Conservation (phyloP, 2,888 invertebrate genomes). For the Cistogaster globosa region DNA sequence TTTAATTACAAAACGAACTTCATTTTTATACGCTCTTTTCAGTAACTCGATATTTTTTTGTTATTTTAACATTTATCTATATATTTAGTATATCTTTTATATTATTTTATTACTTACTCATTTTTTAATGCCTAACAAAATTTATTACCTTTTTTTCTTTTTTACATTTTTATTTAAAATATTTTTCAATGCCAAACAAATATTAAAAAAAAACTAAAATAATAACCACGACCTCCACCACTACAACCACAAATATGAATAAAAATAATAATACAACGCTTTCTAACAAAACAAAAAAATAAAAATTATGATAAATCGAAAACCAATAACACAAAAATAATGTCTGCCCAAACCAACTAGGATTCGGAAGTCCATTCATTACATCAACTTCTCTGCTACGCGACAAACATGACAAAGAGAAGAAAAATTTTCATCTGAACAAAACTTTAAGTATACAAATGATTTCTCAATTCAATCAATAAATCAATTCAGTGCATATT, state of each 20-base stretch:
- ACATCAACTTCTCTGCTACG: conserved; percentile 80
- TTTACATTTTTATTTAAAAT: conserved; percentile 56
- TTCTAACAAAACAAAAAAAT: conserved; percentile 6
- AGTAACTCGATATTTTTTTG: neutral
- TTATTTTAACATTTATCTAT: neutral
- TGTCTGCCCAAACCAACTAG: conserved; percentile 74
- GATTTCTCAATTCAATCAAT: conserved; percentile 45
- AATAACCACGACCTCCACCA: conserved; percentile 61
- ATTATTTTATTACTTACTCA: conserved; percentile 22
- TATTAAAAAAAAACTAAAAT: conserved; percentile 20
- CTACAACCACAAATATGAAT: conserved; percentile 52
- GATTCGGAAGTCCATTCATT: conserved; percentile 82
- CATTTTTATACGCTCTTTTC: conserved; percentile 14
- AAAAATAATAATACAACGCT: conserved; percentile 58
- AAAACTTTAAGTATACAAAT: conserved; percentile 82
- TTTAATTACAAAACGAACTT: neutral
- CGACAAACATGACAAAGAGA: conserved; percentile 81
- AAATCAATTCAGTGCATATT: conserved; percentile 64
- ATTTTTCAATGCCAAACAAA: conserved; percentile 22
- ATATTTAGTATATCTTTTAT: neutral
- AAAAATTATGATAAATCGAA: conserved; percentile 32
- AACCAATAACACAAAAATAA: conserved; percentile 34
- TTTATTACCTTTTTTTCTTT: conserved; percentile 59
- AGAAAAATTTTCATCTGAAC: conserved; percentile 82
- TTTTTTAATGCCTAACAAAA: conserved; percentile 52